Evolutionary conservation across 1,140 invertebrate species (phyloP).

Genomic region (Lethocerus indicus): DNA sequence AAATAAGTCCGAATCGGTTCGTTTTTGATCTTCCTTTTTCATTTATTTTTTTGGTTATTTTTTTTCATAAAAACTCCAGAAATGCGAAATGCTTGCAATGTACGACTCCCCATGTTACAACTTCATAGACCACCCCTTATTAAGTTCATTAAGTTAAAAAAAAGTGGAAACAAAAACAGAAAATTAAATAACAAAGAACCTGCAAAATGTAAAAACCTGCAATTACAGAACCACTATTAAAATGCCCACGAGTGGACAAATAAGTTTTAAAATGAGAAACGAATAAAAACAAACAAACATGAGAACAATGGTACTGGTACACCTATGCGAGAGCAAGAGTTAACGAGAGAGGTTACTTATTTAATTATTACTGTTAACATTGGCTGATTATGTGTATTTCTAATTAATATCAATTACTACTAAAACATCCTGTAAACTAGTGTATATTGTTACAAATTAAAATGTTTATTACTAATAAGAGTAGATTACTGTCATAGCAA

Average conservation of each 20-base stretch:
- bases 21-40: conserved; percentile 1
- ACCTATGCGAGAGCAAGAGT: conserved; percentile 17
- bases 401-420: conserved; percentile 18
- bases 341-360: no score
- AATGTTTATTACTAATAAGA: conserved; percentile 17
- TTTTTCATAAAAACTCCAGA: conserved; percentile 5
- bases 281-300: conserved; percentile 18
- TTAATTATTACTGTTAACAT: conserved; percentile 14
- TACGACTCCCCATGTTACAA: conserved; percentile 7
- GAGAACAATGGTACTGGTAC: conserved; percentile 15
- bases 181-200: not conserved
- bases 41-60: not conserved
- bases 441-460: conserved; percentile 18
- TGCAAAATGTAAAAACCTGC: no score
- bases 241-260: no score
- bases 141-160: no score
- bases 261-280: conserved; percentile 13
- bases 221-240: no score
- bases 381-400: conserved; percentile 15
- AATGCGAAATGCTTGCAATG: conserved; percentile 11
- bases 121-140: conserved; percentile 11
- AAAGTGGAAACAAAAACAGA: no score
- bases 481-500: conserved; percentile 15
- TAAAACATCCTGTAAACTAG: conserved; percentile 20
- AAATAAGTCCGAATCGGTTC: no score